phyloP scores from a whole-genome alignment of 2,113 vertebrate genomes.

The Cebidichthys violaceus region DNA sequence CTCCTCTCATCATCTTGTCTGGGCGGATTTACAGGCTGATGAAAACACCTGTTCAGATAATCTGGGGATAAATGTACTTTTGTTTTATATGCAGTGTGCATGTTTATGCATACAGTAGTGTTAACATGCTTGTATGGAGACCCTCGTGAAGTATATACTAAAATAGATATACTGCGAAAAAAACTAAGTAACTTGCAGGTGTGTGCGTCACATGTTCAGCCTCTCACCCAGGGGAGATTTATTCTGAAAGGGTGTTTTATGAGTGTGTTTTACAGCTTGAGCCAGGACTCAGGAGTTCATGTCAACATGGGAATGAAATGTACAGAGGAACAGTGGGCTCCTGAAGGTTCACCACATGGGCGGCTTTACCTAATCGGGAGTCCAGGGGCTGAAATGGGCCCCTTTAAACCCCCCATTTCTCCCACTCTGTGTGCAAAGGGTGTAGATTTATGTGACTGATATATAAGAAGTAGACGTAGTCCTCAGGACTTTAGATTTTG shows the following conservation, averaged over 20 bases:
- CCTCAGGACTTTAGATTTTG: too few species aligned
- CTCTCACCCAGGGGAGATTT: conserved; percentile 6
- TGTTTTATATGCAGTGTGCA: neutral
- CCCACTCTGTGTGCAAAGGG: too few species aligned
- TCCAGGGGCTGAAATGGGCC: too few species aligned
- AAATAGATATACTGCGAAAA: neutral
- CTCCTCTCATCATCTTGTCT: neutral
- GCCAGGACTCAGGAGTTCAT: neutral
- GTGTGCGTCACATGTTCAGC: neutral
- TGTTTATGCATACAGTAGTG: neutral
- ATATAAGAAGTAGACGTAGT: too few species aligned
- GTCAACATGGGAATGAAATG: conserved; percentile 2
- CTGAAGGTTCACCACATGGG: too few species aligned
- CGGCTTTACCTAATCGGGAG: too few species aligned
- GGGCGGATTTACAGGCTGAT: conserved; percentile 30
- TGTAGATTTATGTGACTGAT: too few species aligned
- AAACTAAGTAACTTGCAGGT: neutral
- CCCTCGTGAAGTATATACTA: neutral
- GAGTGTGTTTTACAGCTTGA: neutral
- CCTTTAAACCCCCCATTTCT: too few species aligned
- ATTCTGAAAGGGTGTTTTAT: conserved; percentile 2
- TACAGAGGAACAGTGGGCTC: neutral
- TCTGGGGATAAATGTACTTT: neutral
- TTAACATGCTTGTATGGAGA: neutral
- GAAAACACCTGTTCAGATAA: neutral